These are phyloP conservation scores for Heloderma charlesbogerti DNA, from an alignment of 2,113 vertebrate genomes.

Conservation along the genomic window DNA sequence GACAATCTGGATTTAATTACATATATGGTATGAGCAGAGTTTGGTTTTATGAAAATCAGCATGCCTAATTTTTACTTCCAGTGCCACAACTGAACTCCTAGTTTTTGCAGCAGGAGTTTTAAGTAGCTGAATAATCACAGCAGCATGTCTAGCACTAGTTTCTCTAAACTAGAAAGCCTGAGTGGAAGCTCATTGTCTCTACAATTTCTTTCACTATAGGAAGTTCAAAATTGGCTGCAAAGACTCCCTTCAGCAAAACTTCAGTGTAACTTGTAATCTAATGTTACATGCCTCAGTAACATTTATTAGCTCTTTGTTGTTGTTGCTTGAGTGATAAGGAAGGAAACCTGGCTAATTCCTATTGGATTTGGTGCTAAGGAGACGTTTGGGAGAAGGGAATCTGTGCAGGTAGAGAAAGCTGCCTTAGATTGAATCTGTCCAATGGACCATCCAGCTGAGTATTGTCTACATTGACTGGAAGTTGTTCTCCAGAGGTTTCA, in stretches of 20 bases:
- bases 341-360: background rate
- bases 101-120: constrained; percentile 44
- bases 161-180: background rate
- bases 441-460: background rate
- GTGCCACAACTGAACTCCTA: constrained; percentile 22
- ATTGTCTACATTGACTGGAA: background rate
- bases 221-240: background rate
- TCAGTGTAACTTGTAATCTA: background rate
- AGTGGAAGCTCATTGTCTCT: background rate
- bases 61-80: constrained; percentile 28
- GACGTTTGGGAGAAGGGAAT: background rate
- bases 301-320: background rate
- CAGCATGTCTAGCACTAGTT: constrained; percentile 21
- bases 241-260: background rate
- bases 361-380: background rate
- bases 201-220: constrained; percentile 6
- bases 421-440: too few relatives aligned
- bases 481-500: background rate
- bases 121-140: constrained; percentile 46
- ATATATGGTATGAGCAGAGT: constrained; percentile 20
- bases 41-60: constrained; percentile 34
- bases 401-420: background rate
- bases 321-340: background rate
- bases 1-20: constrained; percentile 8
- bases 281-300: background rate